Percentiles rank a stretch among this genome's conserved stretches.
phyloP scores from a whole-genome alignment of 30 jellyfish, hydroid and myxozoan genomes.

The Aurelia coerulea region DNA sequence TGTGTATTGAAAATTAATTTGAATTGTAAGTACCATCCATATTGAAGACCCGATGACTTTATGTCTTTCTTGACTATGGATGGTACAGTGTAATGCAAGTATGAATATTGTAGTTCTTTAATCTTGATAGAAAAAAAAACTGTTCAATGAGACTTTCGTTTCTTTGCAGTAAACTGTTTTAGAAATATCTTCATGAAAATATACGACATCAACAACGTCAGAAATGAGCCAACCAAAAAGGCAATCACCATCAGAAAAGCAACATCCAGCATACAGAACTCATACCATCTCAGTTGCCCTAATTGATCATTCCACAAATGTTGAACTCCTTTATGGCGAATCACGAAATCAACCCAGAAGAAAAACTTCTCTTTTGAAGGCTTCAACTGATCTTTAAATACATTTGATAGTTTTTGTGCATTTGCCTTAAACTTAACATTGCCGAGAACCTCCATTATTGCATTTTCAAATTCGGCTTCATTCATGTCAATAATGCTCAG shows the following conservation, averaged over 20 bases:
- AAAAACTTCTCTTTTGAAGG: conserved; percentile 48
- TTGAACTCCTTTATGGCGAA: conserved; percentile 25
- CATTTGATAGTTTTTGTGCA: conserved; percentile 9
- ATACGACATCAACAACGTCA: neutral
- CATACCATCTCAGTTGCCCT: conserved; percentile 27
- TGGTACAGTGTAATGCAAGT: too few relatives aligned
- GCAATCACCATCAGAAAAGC: neutral
- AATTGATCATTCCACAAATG: conserved; percentile 1
- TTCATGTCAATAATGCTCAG: conserved; percentile 10
- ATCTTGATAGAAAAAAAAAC: too few relatives aligned
- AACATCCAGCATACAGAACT: conserved; percentile 16
- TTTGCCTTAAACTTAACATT: conserved; percentile 18
- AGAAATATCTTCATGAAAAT: too few relatives aligned
- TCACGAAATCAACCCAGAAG: conserved; percentile 61
- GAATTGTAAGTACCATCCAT: too few relatives aligned
- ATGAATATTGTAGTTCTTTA: too few relatives aligned
- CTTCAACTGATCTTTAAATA: conserved; percentile 14
- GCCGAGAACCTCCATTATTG: neutral
- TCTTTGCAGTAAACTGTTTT: too few relatives aligned
- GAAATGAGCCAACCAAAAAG: neutral
- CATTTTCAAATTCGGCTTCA: neutral
- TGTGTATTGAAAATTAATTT: too few relatives aligned
- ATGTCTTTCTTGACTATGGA: too few relatives aligned
- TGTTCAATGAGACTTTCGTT: too few relatives aligned
- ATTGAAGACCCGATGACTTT: too few relatives aligned